These are phyloP conservation scores for Drosophila triauraria DNA, from an alignment of 1,140 invertebrate genomes.

Conservation along the genomic window DNA sequence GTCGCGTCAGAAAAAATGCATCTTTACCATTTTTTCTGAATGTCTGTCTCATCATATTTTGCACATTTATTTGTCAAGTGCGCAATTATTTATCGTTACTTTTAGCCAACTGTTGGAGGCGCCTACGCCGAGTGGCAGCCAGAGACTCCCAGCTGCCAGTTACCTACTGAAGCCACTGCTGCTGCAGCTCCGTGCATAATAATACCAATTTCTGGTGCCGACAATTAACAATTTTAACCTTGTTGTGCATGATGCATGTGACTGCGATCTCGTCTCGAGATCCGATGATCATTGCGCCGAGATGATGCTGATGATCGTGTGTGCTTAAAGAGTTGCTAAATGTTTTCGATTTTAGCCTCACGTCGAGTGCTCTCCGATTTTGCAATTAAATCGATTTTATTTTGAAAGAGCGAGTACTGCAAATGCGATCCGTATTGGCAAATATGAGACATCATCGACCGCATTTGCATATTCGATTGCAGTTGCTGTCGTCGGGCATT, in stretches of 20 bases:
- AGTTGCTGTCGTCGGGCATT: slow-evolving; percentile 13
- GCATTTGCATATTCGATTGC: slow-evolving; percentile 43
- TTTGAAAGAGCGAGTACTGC: slow-evolving; percentile 12
- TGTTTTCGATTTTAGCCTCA: slow-evolving; percentile 36
- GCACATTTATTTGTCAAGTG: slow-evolving; percentile 68
- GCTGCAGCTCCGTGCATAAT: slow-evolving; percentile 36
- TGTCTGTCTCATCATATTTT: slow-evolving; percentile 35
- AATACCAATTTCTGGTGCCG: slow-evolving; percentile 41
- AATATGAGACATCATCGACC: slow-evolving; percentile 37
- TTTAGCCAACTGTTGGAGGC: slow-evolving; percentile 26
- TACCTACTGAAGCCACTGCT: neutral
- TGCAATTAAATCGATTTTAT: slow-evolving; percentile 61
- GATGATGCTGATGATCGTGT: slow-evolving; percentile 22
- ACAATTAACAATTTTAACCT: slow-evolving; percentile 69
- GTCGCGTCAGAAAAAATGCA: slow-evolving; percentile 44
- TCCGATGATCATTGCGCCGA: slow-evolving; percentile 23
- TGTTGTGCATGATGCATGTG: slow-evolving; percentile 67
- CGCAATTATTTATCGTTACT: slow-evolving; percentile 67
- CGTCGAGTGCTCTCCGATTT: slow-evolving; percentile 48
- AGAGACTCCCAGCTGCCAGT: slow-evolving; percentile 27
- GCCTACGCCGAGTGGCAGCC: slow-evolving; percentile 26
- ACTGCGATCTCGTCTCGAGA: slow-evolving; percentile 25
- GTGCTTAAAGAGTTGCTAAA: slow-evolving; percentile 45
- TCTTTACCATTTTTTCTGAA: slow-evolving; percentile 13
- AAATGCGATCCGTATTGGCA: slow-evolving; percentile 18